Percentiles rank a stretch among this genome's conserved stretches.
Conservation (phyloP, 2,888 invertebrate genomes). For the Drosophila tanythrix region DNA sequence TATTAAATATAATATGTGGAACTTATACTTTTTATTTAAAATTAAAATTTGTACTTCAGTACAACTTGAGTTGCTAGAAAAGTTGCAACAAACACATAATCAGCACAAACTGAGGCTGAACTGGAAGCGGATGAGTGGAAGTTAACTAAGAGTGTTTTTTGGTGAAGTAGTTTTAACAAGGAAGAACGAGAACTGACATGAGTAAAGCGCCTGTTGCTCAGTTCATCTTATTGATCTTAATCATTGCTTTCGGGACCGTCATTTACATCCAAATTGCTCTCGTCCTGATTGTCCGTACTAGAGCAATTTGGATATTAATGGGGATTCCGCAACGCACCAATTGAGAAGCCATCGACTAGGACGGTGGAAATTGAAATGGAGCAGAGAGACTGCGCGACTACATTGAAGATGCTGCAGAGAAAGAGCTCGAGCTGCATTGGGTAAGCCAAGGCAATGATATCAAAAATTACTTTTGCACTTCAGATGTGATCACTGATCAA, state of each 20-base stretch:
- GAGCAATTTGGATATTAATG: conserved; percentile 66
- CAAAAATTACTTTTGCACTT: background rate
- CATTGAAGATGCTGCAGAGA: conserved; percentile 86
- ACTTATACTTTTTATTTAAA: background rate
- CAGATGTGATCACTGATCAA: background rate
- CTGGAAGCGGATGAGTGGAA: conserved; percentile 30
- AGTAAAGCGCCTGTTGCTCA: conserved; percentile 69
- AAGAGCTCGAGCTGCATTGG: conserved; percentile 90
- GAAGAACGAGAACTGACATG: conserved; percentile 35
- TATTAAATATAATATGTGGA: background rate
- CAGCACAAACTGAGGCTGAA: background rate
- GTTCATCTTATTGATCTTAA: conserved; percentile 56
- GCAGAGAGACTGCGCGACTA: conserved; percentile 89
- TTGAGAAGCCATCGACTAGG: background rate
- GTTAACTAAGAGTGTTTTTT: background rate
- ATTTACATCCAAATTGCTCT: conserved; percentile 56
- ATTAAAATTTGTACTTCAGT: background rate
- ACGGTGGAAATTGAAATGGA: conserved; percentile 83
- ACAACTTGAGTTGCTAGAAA: background rate
- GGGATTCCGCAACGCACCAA: conserved; percentile 69
- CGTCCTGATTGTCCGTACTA: conserved; percentile 42
- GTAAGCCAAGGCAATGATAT: conserved; percentile 25
- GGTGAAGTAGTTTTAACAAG: background rate
- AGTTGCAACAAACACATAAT: conserved; percentile 18
- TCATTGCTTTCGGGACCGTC: conserved; percentile 51